Percentiles rank a stretch among this genome's conserved stretches.
Conservation (phyloP, 2,113 vertebrate genomes). For the Dicaeum eximium region DNA sequence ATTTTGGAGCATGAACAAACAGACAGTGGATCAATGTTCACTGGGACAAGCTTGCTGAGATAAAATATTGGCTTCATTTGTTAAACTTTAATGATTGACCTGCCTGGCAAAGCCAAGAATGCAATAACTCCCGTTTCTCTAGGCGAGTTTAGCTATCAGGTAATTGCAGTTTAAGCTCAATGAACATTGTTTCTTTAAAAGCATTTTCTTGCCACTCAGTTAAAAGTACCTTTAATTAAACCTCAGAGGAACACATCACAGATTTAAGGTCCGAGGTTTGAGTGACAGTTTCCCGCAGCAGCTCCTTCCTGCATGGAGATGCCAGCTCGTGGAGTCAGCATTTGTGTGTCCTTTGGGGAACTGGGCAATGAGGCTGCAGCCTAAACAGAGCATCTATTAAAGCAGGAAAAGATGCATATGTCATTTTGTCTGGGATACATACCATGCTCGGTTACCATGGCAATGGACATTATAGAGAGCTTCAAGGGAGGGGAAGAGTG, state of each 20-base stretch:
- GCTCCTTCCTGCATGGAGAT: background rate
- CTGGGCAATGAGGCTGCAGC: background rate
- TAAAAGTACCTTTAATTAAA: background rate
- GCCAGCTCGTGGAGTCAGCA: background rate
- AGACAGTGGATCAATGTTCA: background rate
- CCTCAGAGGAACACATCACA: background rate
- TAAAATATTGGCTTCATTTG: slow-evolving; percentile 35
- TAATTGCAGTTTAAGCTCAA: slow-evolving; percentile 6
- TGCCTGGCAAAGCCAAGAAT: background rate
- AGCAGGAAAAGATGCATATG: slow-evolving; percentile 24
- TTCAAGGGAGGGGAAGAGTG: slow-evolving; percentile 7
- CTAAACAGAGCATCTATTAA: slow-evolving; percentile 3
- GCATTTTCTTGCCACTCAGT: background rate
- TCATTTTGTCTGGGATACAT: slow-evolving; percentile 23
- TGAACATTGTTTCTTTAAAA: background rate
- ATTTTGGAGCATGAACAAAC: background rate
- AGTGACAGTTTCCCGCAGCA: background rate
- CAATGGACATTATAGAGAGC: slow-evolving; percentile 41
- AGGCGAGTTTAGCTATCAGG: background rate
- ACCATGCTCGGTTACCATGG: slow-evolving; percentile 24
- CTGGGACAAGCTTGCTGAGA: slow-evolving; percentile 30
- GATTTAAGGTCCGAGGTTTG: background rate
- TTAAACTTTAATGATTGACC: slow-evolving; percentile 52
- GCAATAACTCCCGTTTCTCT: background rate
- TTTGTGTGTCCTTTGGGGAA: background rate